Percentiles rank a stretch among this genome's conserved stretches.
These are phyloP conservation scores for Chrysocyon brachyurus DNA, from an alignment of 2,797 vertebrate genomes.

Conservation along the genomic window DNA sequence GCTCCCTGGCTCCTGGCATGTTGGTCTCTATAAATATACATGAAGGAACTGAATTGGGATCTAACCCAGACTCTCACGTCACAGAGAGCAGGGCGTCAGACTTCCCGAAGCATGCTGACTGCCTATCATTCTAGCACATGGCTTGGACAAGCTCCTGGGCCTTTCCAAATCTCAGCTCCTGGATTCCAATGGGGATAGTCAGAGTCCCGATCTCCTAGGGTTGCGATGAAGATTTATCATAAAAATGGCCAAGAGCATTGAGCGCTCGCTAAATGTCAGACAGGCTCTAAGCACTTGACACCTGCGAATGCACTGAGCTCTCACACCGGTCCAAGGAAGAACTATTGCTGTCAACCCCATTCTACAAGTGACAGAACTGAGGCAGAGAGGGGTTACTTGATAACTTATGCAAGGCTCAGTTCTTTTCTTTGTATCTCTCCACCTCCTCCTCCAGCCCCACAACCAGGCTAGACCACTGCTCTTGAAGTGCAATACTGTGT, in stretches of 20 bases:
- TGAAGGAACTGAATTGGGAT: background rate
- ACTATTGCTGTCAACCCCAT: background rate
- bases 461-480: background rate
- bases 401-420: background rate
- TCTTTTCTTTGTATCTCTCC: background rate
- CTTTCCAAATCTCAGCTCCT: background rate
- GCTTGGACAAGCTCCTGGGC: background rate
- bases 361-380: background rate
- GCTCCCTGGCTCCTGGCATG: background rate
- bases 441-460: background rate
- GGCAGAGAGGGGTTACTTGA: background rate
- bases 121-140: no score
- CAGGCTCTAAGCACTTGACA: background rate
- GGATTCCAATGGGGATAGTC: background rate
- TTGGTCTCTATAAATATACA: background rate
- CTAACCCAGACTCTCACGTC: background rate
- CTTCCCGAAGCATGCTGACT: background rate
- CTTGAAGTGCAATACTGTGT: background rate
- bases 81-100: background rate
- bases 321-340: background rate
- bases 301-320: background rate
- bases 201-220: fast-evolving
- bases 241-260: background rate
- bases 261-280: background rate
- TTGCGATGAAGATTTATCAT: background rate